Evolutionary conservation across 2,888 invertebrate species (phyloP), one percentile per base, ranked within the genome.

Genomic region (Mythimna lalbum): DNA sequence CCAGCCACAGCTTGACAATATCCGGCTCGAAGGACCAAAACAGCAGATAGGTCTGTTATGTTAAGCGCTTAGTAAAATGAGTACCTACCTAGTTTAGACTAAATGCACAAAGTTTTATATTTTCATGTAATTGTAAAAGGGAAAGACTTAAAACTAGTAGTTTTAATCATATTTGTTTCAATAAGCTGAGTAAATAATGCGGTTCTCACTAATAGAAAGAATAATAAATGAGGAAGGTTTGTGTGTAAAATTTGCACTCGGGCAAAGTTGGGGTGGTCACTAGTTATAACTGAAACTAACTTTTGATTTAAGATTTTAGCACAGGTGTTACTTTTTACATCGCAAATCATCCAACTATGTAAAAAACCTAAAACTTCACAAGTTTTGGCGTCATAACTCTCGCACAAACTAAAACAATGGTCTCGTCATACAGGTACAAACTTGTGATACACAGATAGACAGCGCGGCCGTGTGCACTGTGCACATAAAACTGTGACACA

Each of bases 341-440:
- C 1, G 9, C 9, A n/a, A 49, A 49, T 49, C 47, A n/a, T 9
- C n/a, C 52, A 17, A 19, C 19, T 2, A 31, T 9, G 7, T 53
- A 36, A 52, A 43, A n/a, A 10, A 33, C 19, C 0, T 53, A 10
- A 31, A 57, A 59, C 31, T 47, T 36, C 2, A 12, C 53, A 53
- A 47, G 21, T 39, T 63, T 57, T 6, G 14, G 33, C 50, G 19
- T 31, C 52, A 21, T 59, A 59, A 53, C 53, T 69, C 36, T 39
- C 43, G 43, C 31, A 43, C 21, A n/a, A 63, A 73, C 63, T 69
- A 31, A 55, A 21, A 69, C 71, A 63, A 64, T 43, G 39, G 33
- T 33, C 12, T 56, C 31, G 1, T 14, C 23, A 27, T 33, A 55
- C 49, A 62, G 10, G 10, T 14, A 52, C 55, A 27, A 70, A 70